A percentile compares a stretch with the other conserved stretches of the same genome.
Conservation (phyloP, 2,113 vertebrate species). For the Limnothrissa miodon region DNA sequence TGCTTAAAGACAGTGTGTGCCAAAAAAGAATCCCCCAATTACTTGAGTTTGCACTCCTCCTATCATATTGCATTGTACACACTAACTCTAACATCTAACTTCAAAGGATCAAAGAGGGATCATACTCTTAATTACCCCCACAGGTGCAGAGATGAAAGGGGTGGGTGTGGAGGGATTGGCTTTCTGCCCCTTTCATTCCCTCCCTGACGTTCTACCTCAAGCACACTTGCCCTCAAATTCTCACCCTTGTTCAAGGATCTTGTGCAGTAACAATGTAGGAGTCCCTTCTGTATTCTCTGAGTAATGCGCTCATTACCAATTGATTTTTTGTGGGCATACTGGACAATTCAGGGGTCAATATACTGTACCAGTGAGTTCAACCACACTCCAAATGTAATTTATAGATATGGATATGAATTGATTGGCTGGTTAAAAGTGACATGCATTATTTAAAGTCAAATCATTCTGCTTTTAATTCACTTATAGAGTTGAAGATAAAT, state of each 20-base stretch:
- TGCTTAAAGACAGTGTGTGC: background rate
- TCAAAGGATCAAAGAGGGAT: conserved; percentile 52
- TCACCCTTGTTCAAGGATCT: conserved; percentile 13
- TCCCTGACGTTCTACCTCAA: conserved; percentile 6
- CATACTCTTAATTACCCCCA: conserved; percentile 59
- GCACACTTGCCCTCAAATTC: conserved; percentile 16
- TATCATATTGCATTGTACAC: conserved; percentile 39
- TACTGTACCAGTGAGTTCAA: background rate
- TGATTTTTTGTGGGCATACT: conserved; percentile 29
- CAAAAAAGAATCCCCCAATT: background rate
- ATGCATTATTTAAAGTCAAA: background rate
- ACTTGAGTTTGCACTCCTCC: conserved; percentile 22
- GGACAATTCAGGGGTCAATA: conserved; percentile 36
- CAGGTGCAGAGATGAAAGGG: conserved; percentile 41
- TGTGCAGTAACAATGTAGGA: conserved; percentile 3
- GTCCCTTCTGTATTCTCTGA: conserved; percentile 28
- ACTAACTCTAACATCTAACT: conserved; percentile 37
- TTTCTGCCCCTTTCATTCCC: background rate
- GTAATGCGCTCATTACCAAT: conserved; percentile 36
- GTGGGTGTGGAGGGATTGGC: conserved; percentile 42
- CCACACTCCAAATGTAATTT: conserved; percentile 23
- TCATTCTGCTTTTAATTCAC: background rate
- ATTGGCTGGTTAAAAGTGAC: background rate
- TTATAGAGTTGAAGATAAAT: too few relatives aligned
- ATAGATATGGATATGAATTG: background rate